Conservation (phyloP, 2,113 vertebrate species). For the Athene noctua region DNA sequence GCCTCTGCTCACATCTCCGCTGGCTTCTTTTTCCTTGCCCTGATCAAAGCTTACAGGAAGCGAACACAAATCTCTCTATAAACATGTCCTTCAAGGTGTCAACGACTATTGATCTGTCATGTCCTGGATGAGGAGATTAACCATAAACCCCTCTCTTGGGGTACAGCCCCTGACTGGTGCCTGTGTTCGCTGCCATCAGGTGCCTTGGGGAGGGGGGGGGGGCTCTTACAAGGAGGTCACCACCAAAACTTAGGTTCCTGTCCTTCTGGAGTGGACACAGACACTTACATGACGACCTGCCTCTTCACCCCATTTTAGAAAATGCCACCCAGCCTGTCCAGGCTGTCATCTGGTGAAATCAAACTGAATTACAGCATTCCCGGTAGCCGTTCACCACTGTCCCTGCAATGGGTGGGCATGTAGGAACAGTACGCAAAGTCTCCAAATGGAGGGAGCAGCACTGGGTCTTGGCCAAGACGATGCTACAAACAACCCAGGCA, state of each 20-base stretch:
- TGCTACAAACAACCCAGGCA: background rate
- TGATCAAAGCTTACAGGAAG: background rate
- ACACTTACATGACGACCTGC: rapidly evolving
- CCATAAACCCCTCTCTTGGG: rapidly evolving
- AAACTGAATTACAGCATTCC: background rate
- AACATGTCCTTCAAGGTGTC: background rate
- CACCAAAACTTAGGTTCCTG: background rate
- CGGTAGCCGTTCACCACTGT: rapidly evolving
- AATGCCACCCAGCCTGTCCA: rapidly evolving
- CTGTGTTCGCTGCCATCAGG: background rate
- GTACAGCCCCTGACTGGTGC: rapidly evolving
- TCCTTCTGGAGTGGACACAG: background rate
- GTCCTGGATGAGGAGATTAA: background rate
- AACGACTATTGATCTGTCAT: background rate
- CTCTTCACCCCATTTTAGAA: background rate
- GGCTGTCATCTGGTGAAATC: background rate
- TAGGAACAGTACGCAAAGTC: background rate
- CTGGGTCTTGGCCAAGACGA: background rate
- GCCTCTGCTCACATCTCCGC: background rate
- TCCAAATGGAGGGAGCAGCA: background rate
- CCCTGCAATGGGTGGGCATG: rapidly evolving
- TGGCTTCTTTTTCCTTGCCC: background rate
- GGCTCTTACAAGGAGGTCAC: background rate
- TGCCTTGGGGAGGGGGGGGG: background rate
- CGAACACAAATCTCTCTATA: background rate